These are phyloP conservation scores for Sceliomorpha sp. DNA, from an alignment of 2,888 invertebrate genomes.

Conservation along the genomic window DNA sequence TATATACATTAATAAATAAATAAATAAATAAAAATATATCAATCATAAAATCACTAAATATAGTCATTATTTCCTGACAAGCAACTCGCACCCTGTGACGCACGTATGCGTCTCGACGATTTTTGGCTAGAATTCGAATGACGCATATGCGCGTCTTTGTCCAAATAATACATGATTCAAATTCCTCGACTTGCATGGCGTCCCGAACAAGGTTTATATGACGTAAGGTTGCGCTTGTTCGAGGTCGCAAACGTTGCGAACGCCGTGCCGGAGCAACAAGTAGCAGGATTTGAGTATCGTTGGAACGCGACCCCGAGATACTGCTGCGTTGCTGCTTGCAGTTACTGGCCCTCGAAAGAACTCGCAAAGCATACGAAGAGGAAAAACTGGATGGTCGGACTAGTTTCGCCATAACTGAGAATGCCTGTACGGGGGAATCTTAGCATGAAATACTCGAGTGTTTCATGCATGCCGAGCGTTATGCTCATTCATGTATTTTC, in stretches of 20 bases:
- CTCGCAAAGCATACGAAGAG: constrained; percentile 59
- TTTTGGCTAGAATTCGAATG: no score
- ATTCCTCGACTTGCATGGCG: no score
- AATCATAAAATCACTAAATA: no score
- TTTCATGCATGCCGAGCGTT: constrained; percentile 22
- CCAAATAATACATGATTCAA: no score
- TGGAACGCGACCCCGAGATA: constrained; percentile 58
- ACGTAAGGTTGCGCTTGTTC: constrained; percentile 16
- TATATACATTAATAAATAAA: no score
- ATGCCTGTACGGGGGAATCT: constrained; percentile 32
- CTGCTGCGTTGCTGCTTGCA: constrained; percentile 38
- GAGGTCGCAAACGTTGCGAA: constrained; percentile 47
- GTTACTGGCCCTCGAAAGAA: constrained; percentile 52
- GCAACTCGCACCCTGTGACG: no score
- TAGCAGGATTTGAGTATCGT: constrained; percentile 64
- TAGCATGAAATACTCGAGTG: constrained; percentile 42
- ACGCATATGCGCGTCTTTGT: no score
- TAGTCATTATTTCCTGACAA: no score
- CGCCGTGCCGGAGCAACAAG: constrained; percentile 67
- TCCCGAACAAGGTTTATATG: no score
- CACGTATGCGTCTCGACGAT: no score
- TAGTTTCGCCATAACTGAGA: constrained; percentile 69
- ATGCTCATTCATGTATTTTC: no score
- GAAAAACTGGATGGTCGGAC: constrained; percentile 74
- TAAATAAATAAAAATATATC: no score